phyloP scores from a whole-genome alignment of 2,888 invertebrate species.

The Stenoptilia bipunctidactyla region DNA sequence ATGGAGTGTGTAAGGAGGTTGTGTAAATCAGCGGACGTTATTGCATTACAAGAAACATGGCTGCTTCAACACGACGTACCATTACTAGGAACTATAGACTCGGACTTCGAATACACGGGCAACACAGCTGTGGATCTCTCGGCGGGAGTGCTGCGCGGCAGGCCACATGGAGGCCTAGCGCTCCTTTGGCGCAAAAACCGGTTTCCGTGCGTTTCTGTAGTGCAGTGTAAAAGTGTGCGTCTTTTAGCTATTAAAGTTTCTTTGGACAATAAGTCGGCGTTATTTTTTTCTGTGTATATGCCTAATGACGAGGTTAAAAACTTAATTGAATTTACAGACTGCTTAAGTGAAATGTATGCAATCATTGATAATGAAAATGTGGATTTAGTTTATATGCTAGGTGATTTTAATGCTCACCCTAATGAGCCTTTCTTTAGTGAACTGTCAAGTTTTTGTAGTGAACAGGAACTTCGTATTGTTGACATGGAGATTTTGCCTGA shows the following conservation, averaged over 20 bases:
- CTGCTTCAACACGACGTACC: neutral
- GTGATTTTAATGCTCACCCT: too few relatives aligned
- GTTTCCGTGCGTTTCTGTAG: constrained; percentile 2
- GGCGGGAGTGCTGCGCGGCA: constrained; percentile 1
- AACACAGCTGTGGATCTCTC: constrained; percentile 3
- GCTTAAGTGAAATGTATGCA: too few relatives aligned
- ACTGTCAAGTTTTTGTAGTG: too few relatives aligned
- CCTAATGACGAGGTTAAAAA: neutral
- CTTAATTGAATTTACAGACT: too few relatives aligned
- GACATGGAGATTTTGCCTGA: too few relatives aligned
- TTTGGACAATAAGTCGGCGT: neutral
- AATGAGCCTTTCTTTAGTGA: too few relatives aligned
- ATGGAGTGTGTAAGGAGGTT: neutral
- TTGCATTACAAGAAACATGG: constrained; percentile 1
- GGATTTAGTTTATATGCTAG: too few relatives aligned
- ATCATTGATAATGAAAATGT: too few relatives aligned
- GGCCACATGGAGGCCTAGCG: constrained; percentile 4
- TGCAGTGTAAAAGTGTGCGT: constrained; percentile 2
- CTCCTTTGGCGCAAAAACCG: constrained; percentile 1
- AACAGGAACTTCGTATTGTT: too few relatives aligned
- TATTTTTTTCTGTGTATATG: constrained; percentile 5
- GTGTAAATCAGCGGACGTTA: neutral
- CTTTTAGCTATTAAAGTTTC: neutral
- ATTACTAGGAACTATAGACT: neutral
- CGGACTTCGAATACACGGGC: neutral